These are phyloP conservation scores for Coregonus suidteri DNA, from an alignment of 2,797 vertebrate species.

Conservation along the genomic window DNA sequence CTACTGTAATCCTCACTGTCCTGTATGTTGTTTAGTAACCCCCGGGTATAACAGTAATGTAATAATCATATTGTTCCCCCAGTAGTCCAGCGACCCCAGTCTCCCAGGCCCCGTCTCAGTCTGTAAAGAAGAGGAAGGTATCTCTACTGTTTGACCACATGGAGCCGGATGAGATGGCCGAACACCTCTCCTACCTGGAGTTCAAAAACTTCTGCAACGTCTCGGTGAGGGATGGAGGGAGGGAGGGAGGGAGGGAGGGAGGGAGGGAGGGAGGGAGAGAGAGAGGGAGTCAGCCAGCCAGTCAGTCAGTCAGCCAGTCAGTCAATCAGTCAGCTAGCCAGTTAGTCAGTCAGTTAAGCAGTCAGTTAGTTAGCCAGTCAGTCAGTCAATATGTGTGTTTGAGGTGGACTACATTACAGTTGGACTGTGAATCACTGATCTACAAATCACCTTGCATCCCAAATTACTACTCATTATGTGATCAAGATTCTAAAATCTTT, in stretches of 20 bases:
- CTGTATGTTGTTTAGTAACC: neutral
- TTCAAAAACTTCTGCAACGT: slow-evolving; percentile 90
- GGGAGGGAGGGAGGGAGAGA: no score
- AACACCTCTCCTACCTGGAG: slow-evolving; percentile 90
- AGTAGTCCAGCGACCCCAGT: slow-evolving; percentile 57
- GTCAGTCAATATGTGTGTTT: no score
- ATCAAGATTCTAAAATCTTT: no score
- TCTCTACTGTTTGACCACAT: slow-evolving; percentile 92
- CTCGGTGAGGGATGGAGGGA: slow-evolving; percentile 78
- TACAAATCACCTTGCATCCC: no score
- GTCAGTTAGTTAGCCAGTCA: rapidly evolving
- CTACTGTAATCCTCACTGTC: no score
- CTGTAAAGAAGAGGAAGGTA: slow-evolving; percentile 90
- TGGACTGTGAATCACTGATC: no score
- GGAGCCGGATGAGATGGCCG: slow-evolving; percentile 85
- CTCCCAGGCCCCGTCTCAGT: slow-evolving; percentile 74
- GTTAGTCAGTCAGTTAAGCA: rapidly evolving
- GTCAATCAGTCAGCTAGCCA: rapidly evolving
- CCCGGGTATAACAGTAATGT: no score
- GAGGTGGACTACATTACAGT: no score
- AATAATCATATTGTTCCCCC: neutral
- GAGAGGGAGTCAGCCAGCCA: no score
- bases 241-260: no score
- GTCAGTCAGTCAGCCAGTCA: no score
- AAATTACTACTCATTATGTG: no score